These are phyloP conservation scores for Osmoderma eremita DNA, from an alignment of 2,888 invertebrate genomes.

Conservation along the genomic window DNA sequence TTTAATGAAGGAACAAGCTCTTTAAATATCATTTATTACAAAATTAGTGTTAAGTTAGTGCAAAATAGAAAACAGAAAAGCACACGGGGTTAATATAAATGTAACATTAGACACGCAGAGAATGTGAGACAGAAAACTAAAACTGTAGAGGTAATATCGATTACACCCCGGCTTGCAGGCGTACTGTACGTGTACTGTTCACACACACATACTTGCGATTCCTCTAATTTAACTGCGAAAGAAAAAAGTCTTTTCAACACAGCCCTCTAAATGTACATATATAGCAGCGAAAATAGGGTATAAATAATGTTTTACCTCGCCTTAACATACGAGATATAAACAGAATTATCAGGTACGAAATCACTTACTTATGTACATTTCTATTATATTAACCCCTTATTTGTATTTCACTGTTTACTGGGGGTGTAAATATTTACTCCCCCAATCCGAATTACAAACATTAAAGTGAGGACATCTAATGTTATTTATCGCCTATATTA, in stretches of 20 bases:
- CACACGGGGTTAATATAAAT: no score
- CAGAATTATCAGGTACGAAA: background rate
- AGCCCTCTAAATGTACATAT: background rate
- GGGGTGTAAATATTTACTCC: no score
- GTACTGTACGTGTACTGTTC: background rate
- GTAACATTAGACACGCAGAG: background rate
- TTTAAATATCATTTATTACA: no score
- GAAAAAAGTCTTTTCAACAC: background rate
- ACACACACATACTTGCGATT: constrained; percentile 2
- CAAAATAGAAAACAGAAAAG: no score
- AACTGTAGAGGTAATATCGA: constrained; percentile 15
- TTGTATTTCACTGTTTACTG: background rate
- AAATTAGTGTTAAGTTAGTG: no score
- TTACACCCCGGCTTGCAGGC: background rate
- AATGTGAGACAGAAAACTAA: constrained; percentile 9
- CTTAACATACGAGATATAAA: background rate
- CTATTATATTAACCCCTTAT: background rate
- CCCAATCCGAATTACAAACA: no score
- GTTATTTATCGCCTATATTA: no score
- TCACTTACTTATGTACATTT: background rate
- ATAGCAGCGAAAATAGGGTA: background rate
- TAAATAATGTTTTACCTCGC: background rate
- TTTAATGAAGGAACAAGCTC: no score
- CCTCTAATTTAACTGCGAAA: constrained; percentile 11
- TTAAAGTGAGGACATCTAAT: no score